A percentile compares a stretch with the other conserved stretches of the same genome.
phyloP scores from a whole-genome alignment of 2,888 invertebrate species.

The Andrena dorsata region DNA sequence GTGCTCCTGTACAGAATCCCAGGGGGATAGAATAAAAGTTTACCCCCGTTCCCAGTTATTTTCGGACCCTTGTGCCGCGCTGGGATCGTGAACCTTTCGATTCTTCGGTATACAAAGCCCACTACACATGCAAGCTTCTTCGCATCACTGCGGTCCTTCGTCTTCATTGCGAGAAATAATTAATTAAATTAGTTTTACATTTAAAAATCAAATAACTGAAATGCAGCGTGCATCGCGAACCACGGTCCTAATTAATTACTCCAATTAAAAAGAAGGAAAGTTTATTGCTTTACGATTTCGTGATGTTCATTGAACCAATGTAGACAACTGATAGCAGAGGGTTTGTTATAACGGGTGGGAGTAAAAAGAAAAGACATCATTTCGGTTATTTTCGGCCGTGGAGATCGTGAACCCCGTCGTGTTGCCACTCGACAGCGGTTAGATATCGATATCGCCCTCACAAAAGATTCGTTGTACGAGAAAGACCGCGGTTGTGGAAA shows the following conservation, averaged over 20 bases:
- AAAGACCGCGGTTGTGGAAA: slow-evolving; percentile 58
- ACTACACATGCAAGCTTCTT: background rate
- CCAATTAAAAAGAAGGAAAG: no score
- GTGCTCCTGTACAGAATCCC: slow-evolving; percentile 13
- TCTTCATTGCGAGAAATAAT: background rate
- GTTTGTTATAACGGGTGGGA: slow-evolving; percentile 5
- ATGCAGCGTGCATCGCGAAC: background rate
- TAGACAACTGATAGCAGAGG: slow-evolving; percentile 14
- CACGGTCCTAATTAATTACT: background rate
- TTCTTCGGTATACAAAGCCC: background rate
- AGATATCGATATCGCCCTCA: slow-evolving; percentile 60
- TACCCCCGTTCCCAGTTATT: slow-evolving; percentile 53
- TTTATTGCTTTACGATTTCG: background rate
- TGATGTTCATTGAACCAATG: background rate
- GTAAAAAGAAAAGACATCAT: slow-evolving; percentile 5
- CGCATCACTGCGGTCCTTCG: background rate
- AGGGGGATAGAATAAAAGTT: slow-evolving; percentile 57
- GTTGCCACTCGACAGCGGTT: slow-evolving; percentile 32
- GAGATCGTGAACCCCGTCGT: slow-evolving; percentile 48
- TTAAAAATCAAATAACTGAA: background rate
- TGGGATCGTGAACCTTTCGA: slow-evolving; percentile 15
- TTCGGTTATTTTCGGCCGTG: slow-evolving; percentile 53
- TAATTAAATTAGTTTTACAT: background rate
- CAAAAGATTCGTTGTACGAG: slow-evolving; percentile 61
- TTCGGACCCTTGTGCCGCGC: slow-evolving; percentile 30